Base-by-base conservation (phyloP, 2,888 invertebrate genomes). In the Meiosimyza decipiens region DNA sequence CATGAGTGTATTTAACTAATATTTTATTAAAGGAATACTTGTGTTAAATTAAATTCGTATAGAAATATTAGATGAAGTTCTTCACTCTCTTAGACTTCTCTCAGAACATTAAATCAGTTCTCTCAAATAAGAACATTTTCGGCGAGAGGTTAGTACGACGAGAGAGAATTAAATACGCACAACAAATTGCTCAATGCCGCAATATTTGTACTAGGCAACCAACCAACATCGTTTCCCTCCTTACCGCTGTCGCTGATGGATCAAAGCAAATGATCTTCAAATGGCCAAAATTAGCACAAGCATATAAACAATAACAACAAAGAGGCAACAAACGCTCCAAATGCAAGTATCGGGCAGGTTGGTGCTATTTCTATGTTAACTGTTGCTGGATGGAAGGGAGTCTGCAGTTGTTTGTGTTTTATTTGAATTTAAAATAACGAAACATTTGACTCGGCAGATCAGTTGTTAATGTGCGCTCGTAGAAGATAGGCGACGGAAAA, bases 211-310 rank as follows among this genome's bases (percentile, higher is more conserved):
- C 18, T 11, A 55, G 16, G 49, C 49, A 63, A 22, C n/a, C n/a
- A 18, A 63, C 49, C 40, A 6, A 16, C 50, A 47, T 12, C 57
- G 22, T 28, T 13, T 6, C 12, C 57, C 12, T 0, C 57, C 18
- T 7, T 50, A 18, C 63, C 49, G 9, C 49, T 57, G 22, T 13
- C 13, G 12, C n/a, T n/a, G n/a, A 4, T 13, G n/a, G 51, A 60
- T 49, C 50, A 16, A 22, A 59, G 16, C 59, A 33, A 60, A 47
- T 70, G 70, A 70, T 73, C 70, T 55, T 63, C 66, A 60, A 73
- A 70, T 70, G 70, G 51, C 62, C 52, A 33, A 60, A 60, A 52
- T 59, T 28, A 60, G 16, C 51, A 60, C 57, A 68, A 57, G 40
- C 67, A 47, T 49, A 18, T 3, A 7, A 28, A 57, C 22, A 28